Evolutionary conservation across 2,888 invertebrate species (phyloP), one percentile per base, ranked within the genome.

Genomic region (Ctenicera cuprea): DNA sequence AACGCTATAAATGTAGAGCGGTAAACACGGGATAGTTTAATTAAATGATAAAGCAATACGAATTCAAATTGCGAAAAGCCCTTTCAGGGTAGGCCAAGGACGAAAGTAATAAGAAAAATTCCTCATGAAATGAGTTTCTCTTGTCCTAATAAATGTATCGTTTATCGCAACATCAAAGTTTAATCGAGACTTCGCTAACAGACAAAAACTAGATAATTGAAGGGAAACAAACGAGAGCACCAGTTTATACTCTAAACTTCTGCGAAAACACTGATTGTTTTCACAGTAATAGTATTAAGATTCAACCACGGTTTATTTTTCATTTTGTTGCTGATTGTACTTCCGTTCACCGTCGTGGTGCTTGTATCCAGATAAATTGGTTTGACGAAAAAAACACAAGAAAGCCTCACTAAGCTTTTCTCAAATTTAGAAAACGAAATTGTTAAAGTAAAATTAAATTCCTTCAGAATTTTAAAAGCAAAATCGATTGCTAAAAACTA

Each of bases 181-280:
- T 54, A 26, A 54, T 33, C 54, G 54, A 54, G 54, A 54, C 12
- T 54, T 54, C 33, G 12, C 30, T n/a, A 22, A 11, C 48, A 48
- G 16, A 8, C 30, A 22, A 11, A 3, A 48, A 54, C 54, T 54
- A 54, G 30, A 54, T 54, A 54, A 54, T 54, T 54, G 54, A 54
- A 54, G 54, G 30, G 54, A 54, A 54, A 54, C 54, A 54, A 54
- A 54, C 54, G 54, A 20, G 54, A 54, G 54, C 30, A 7, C 52
- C 22, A 22, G 54, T 30, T 30, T 14, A 30, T 54, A 54, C 54
- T 54, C 22, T n/a, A 54, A 54, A 54, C 54, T 54, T 54, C 30
- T 54, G 14, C 5, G 54, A 30, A 54, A 54, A 54, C 33, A 54
- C 12, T 14, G 54, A 54, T 54, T 54, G 54, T 54, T 12, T 54